Percentiles rank a stretch among this genome's conserved stretches.
phyloP scores from a whole-genome alignment of 2,113 vertebrate genomes.

The Coracopsis vasa region DNA sequence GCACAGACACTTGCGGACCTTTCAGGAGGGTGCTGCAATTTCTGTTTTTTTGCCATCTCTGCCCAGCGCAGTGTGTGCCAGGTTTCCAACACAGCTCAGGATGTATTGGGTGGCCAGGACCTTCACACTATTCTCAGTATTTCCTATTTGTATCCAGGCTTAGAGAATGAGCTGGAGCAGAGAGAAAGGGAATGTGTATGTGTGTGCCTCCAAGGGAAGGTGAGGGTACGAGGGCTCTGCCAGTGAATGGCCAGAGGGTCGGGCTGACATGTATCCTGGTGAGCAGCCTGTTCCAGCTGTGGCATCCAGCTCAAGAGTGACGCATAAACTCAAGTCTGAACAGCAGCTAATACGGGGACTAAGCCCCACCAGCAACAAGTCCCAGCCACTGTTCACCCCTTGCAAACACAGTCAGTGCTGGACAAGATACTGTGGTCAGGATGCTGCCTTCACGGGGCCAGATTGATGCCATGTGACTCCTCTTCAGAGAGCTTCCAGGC shows the following conservation, averaged over 20 bases:
- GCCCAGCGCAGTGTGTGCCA: background rate
- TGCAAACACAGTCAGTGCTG: background rate
- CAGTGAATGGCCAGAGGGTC: background rate
- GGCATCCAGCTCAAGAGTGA: background rate
- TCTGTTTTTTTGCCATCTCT: background rate
- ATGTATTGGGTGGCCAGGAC: background rate
- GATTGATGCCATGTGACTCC: background rate
- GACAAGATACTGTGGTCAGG: background rate
- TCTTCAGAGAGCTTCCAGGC: background rate
- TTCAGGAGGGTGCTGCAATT: background rate
- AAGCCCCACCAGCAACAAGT: background rate
- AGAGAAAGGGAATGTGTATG: background rate
- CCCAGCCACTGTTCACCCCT: background rate
- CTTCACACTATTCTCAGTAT: background rate
- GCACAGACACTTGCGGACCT: background rate
- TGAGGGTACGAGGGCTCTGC: background rate
- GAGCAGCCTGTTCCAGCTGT: background rate
- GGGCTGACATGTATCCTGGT: background rate
- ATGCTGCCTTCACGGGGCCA: background rate
- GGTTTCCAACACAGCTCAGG: background rate
- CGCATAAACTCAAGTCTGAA: background rate
- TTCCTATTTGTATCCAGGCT: background rate
- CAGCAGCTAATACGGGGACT: background rate
- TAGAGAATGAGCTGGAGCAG: background rate
- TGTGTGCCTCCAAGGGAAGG: background rate